phyloP scores from a whole-genome alignment of 2,888 invertebrate genomes.

The Icerya purchasi region DNA sequence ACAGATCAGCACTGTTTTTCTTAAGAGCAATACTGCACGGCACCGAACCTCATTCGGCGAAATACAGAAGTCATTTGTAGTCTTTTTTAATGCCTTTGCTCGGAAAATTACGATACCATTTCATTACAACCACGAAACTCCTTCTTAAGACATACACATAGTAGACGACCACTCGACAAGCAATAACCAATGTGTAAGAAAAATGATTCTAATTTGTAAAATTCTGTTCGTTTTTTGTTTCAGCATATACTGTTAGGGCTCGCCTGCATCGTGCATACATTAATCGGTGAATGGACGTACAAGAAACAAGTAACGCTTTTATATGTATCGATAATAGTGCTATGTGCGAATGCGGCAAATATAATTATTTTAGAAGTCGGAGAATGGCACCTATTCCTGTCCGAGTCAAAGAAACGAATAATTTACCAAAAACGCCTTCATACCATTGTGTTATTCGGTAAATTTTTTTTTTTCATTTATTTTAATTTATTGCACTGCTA shows the following conservation, averaged over 20 bases:
- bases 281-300: slow-evolving; percentile 27
- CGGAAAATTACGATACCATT: no score
- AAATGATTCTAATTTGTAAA: no score
- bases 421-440: slow-evolving; percentile 18
- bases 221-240: slow-evolving; percentile 15
- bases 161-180: no score
- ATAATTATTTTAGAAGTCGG: slow-evolving; percentile 25
- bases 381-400: slow-evolving; percentile 28
- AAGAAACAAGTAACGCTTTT: slow-evolving; percentile 29
- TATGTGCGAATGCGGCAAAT: slow-evolving; percentile 22
- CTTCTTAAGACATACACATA: no score
- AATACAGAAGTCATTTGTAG: no score
- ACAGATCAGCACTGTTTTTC: no score
- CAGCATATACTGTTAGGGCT: slow-evolving; percentile 31
- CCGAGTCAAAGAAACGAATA: slow-evolving; percentile 17
- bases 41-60: no score
- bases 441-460: slow-evolving; percentile 27
- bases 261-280: slow-evolving; percentile 28
- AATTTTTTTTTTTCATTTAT: slow-evolving; percentile 14
- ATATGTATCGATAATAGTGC: slow-evolving; percentile 25
- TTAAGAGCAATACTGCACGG: no score
- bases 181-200: no score
- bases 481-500: neutral
- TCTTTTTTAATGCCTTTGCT: no score
- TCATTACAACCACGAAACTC: no score